Evolutionary conservation across 2,888 invertebrate species (phyloP).

Genomic region (Acrobasis consociella): DNA sequence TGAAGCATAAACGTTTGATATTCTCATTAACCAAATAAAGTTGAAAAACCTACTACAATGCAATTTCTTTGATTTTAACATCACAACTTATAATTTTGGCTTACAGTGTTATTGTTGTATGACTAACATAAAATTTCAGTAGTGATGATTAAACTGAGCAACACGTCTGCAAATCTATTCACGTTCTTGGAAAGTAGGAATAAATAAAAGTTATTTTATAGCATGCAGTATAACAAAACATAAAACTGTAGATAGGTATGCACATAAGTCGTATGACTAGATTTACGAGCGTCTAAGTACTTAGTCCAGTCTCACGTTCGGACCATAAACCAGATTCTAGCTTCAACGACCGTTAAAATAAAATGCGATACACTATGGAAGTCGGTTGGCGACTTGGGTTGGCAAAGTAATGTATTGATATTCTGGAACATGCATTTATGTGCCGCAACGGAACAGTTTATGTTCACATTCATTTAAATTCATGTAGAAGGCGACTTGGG

Average conservation of each 20-base stretch:
- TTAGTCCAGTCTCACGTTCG: conserved; percentile 63
- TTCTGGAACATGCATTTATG: conserved; percentile 5
- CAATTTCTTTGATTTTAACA: too few relatives aligned
- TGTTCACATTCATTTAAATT: neutral
- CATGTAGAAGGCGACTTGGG: too few relatives aligned
- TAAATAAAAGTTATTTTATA: conserved; percentile 31
- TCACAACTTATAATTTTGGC: too few relatives aligned
- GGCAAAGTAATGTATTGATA: conserved; percentile 11
- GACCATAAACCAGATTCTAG: conserved; percentile 71
- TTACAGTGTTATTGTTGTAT: neutral
- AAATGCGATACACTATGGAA: conserved; percentile 27
- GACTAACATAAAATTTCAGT: neutral
- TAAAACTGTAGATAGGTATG: conserved; percentile 20
- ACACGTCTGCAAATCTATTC: conserved; percentile 6
- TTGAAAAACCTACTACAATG: too few relatives aligned
- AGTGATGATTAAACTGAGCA: neutral
- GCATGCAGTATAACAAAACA: conserved; percentile 22
- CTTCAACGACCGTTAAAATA: conserved; percentile 40
- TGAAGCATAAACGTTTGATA: too few relatives aligned
- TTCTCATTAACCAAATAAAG: too few relatives aligned
- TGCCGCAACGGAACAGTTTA: neutral
- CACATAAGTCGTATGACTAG: conserved; percentile 43
- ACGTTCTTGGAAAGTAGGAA: conserved; percentile 3
- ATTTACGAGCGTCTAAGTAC: conserved; percentile 65
- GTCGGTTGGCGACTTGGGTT: conserved; percentile 8